A percentile compares a stretch with the other conserved stretches of the same genome.
Conservation (phyloP, 2,797 vertebrate species). For the Channa striata region DNA sequence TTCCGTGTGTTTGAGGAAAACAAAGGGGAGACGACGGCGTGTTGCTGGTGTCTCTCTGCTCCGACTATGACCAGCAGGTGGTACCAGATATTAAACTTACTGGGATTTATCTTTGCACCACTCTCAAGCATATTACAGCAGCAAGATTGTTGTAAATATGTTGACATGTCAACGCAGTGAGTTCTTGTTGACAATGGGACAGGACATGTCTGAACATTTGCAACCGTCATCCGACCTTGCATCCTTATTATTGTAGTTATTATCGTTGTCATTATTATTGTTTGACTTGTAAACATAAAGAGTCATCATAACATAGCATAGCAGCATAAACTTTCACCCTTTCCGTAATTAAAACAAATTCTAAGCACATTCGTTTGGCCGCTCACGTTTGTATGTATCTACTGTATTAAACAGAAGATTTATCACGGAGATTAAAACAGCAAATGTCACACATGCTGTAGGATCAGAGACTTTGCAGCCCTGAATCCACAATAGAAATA, state of each 20-base stretch:
- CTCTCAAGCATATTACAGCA: background rate
- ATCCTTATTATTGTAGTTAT: too few species aligned
- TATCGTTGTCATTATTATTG: too few species aligned
- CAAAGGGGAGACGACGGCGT: background rate
- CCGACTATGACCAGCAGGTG: slow-evolving; percentile 79
- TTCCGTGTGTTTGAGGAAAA: slow-evolving; percentile 16
- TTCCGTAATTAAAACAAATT: too few species aligned
- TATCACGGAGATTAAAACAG: too few species aligned
- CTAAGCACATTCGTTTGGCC: too few species aligned
- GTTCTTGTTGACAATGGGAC: slow-evolving; percentile 5
- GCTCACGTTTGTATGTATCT: too few species aligned
- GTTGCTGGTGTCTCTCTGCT: slow-evolving; percentile 37
- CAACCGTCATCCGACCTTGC: too few species aligned
- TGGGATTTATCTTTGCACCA: slow-evolving; percentile 18
- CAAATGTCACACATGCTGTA: background rate
- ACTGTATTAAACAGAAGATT: too few species aligned
- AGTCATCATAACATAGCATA: too few species aligned
- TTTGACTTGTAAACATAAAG: background rate
- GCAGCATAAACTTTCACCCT: too few species aligned
- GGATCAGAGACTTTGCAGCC: background rate
- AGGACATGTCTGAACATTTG: background rate
- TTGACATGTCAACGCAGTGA: slow-evolving; percentile 3
- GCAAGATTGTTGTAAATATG: background rate
- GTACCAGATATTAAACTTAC: slow-evolving; percentile 81
- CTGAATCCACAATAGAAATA: too few species aligned